Base-by-base conservation (phyloP, 2,888 invertebrate species). In the Lasius platythorax region DNA sequence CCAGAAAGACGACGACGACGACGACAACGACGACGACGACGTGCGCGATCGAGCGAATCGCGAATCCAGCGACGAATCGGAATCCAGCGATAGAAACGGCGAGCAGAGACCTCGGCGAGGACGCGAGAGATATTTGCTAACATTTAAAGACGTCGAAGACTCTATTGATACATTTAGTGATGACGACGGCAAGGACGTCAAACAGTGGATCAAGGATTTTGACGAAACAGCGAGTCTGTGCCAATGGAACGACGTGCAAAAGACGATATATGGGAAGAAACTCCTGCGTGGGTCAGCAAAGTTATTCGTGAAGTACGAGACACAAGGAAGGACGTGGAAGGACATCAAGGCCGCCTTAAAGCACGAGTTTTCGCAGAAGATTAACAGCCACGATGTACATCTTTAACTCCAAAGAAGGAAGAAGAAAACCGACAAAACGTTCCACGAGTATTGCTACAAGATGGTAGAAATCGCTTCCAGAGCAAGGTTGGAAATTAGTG, bases 131-230 rank as follows among this genome's bases (percentile, higher is more conserved):
- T 12, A 30, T 37, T 37, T 61, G 8, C 40, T 83, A 12, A 79
- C 87, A 37, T 86, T 85, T 11, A 82, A 78, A 23, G 87, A 88
- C 58, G 86, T 85, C 1, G 85, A 85, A 50, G 87, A 83, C 2
- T 67, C 83, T 3, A 61, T 86, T 2, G 84, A 88, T 11, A 83
- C 82, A 11, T 88, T 88, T 12, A 87, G 82, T 53, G 88, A 83
- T 1, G 86, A 88, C 46, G 75, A 84, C 12, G 78, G 40, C 15
- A 83, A 64, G 23, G 28, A 46, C 15, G 43, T 87, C 0, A 40
- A 33, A n/a, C 33, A 30, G 0, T 88, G 87, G 86, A 56, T 87
- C 0, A 63, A 73, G n/a, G 85, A 87, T 0, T 86, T 88, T 53
- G 86, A 88, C 58, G 86, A 88, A 1, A 82, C 56, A 33, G 86